These are phyloP conservation scores for Hyles lineata DNA, from an alignment of 2,888 invertebrate species.

Conservation along the genomic window DNA sequence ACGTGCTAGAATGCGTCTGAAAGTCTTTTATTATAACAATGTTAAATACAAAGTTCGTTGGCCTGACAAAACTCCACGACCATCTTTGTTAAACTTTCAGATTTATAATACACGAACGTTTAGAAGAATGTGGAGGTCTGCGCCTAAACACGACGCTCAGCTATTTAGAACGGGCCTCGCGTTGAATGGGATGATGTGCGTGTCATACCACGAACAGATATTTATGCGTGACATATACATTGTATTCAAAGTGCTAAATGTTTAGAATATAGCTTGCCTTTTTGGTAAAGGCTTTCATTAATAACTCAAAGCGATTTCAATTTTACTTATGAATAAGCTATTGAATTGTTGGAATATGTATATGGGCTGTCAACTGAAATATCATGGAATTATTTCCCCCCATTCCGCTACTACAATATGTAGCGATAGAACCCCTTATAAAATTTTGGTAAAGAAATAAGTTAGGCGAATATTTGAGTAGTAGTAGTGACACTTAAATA, in stretches of 20 bases:
- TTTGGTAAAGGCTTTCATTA: not conserved
- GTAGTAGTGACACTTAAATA: too few relatives aligned
- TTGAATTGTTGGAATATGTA: too few relatives aligned
- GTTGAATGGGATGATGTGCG: not conserved
- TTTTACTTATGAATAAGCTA: too few relatives aligned
- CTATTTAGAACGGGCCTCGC: conserved; percentile 15
- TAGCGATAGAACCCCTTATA: too few relatives aligned
- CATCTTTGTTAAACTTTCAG: not conserved
- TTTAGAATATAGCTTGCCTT: not conserved
- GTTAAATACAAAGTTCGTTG: not conserved
- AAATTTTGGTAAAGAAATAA: too few relatives aligned
- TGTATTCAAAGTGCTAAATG: not conserved
- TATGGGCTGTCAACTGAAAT: too few relatives aligned
- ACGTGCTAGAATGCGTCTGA: too few relatives aligned
- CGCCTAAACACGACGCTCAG: conserved; percentile 1
- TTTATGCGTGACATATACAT: conserved; percentile 6
- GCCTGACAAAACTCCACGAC: not conserved
- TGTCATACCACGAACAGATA: not conserved
- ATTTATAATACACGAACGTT: not conserved
- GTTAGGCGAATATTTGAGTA: too few relatives aligned
- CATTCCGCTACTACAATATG: too few relatives aligned
- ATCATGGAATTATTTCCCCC: too few relatives aligned
- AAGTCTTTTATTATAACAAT: not conserved
- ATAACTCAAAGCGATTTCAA: too few relatives aligned
- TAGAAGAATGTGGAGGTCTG: conserved; percentile 1